These are phyloP conservation scores for Lysiphlebus fabarum DNA, from an alignment of 1,140 invertebrate species.

Conservation along the genomic window DNA sequence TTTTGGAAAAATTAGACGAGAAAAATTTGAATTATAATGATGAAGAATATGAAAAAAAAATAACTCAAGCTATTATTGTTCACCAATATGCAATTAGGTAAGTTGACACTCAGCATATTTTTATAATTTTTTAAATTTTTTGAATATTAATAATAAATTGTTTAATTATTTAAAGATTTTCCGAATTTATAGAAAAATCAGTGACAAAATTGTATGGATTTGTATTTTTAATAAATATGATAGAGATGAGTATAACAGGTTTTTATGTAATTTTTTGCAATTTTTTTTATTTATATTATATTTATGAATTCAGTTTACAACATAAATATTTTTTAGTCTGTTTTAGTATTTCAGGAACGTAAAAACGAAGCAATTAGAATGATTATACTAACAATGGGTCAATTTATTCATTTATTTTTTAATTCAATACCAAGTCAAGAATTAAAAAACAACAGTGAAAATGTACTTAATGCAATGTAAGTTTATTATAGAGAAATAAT, in stretches of 20 bases:
- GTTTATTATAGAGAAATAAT: not conserved
- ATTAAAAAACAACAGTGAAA: not conserved
- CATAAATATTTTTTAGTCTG: too few relatives aligned
- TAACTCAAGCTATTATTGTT: not conserved
- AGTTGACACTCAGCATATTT: not conserved
- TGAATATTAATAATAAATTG: too few relatives aligned
- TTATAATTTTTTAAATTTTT: too few relatives aligned
- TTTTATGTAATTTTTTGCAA: too few relatives aligned
- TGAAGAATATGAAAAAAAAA: not conserved
- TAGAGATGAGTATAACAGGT: too few relatives aligned
- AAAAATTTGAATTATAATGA: too few relatives aligned
- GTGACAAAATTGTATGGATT: too few relatives aligned
- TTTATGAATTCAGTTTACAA: not conserved
- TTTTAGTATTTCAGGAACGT: not conserved
- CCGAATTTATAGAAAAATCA: too few relatives aligned
- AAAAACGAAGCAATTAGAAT: not conserved
- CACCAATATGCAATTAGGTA: constrained; percentile 1
- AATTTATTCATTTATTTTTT: not conserved
- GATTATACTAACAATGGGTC: not conserved
- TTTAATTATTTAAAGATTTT: too few relatives aligned
- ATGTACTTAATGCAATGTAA: not conserved
- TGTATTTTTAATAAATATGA: too few relatives aligned
- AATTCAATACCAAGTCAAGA: not conserved
- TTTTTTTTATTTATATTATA: too few relatives aligned
- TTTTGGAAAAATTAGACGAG: not conserved